Conservation (phyloP, 2,113 vertebrate species). For the Collichthys lucidus region DNA sequence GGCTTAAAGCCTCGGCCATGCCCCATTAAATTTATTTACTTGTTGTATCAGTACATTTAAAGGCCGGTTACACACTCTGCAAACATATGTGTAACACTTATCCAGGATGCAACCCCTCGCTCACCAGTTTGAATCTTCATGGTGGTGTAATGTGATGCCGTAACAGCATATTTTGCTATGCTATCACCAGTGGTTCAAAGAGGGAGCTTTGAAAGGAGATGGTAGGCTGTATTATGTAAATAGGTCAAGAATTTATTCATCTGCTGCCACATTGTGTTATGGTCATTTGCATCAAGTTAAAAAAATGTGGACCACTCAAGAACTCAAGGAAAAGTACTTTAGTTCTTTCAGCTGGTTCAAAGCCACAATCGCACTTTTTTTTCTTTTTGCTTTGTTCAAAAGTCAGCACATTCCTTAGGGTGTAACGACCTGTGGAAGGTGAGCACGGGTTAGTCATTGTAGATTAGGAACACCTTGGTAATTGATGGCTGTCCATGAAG, state of each 20-base stretch:
- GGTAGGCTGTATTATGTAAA: not conserved
- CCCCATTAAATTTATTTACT: not conserved
- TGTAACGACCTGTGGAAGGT: not conserved
- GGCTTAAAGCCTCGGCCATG: not conserved
- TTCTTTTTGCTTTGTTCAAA: not conserved
- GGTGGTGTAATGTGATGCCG: not conserved
- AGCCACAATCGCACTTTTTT: not conserved
- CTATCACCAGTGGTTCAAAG: too few relatives aligned
- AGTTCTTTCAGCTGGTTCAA: not conserved
- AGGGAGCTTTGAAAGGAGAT: not conserved
- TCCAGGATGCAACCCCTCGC: not conserved
- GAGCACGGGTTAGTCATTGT: constrained; percentile 13
- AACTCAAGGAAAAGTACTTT: not conserved
- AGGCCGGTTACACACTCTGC: too few relatives aligned
- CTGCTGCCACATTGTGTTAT: not conserved
- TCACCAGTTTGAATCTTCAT: not conserved
- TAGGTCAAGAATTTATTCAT: not conserved
- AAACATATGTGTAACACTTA: not conserved
- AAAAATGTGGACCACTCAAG: not conserved
- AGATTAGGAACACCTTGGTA: constrained; percentile 7
- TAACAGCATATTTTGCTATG: not conserved
- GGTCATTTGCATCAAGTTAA: not conserved
- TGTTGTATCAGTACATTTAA: not conserved
- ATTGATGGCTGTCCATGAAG: not conserved
- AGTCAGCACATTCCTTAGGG: not conserved